Conservation (phyloP, 2,888 invertebrate genomes). For the Macrophya annulata region DNA sequence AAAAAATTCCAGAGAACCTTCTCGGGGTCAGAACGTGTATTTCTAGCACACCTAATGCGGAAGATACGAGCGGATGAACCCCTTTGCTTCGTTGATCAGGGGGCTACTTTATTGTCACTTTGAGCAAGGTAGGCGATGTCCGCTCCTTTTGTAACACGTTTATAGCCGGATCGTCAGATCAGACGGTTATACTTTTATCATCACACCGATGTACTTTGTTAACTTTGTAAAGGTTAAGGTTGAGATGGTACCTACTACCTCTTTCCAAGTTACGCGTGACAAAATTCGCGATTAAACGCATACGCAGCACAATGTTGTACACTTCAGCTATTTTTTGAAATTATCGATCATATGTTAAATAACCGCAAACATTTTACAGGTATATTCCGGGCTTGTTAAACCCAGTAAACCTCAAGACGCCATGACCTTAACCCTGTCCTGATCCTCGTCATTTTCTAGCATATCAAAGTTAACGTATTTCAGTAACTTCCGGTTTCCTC, state of each 20-base stretch:
- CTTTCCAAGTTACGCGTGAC: constrained; percentile 18
- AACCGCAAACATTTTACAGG: not conserved
- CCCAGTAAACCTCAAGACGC: not conserved
- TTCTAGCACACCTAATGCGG: not conserved
- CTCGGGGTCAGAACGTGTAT: not conserved
- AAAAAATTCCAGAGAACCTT: not conserved
- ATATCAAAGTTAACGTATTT: not conserved
- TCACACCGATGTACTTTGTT: not conserved
- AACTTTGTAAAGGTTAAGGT: constrained; percentile 14
- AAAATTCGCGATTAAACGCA: not conserved
- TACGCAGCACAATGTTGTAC: not conserved
- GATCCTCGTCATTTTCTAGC: constrained; percentile 1
- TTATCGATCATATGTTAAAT: not conserved
- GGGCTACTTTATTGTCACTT: constrained; percentile 21
- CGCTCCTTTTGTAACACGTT: constrained; percentile 21
- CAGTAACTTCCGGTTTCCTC: not conserved
- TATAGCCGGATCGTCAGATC: constrained; percentile 29
- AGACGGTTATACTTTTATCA: constrained; percentile 21
- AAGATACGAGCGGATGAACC: constrained; percentile 27
- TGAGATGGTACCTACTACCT: not conserved
- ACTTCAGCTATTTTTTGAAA: not conserved
- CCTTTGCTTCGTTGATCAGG: constrained; percentile 29
- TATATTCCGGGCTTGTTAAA: not conserved
- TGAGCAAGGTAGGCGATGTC: not conserved
- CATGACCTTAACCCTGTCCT: not conserved